Evolutionary conservation across 2,888 invertebrate genomes (phyloP).

Genomic region (Gymnoscelis rufifasciata): DNA sequence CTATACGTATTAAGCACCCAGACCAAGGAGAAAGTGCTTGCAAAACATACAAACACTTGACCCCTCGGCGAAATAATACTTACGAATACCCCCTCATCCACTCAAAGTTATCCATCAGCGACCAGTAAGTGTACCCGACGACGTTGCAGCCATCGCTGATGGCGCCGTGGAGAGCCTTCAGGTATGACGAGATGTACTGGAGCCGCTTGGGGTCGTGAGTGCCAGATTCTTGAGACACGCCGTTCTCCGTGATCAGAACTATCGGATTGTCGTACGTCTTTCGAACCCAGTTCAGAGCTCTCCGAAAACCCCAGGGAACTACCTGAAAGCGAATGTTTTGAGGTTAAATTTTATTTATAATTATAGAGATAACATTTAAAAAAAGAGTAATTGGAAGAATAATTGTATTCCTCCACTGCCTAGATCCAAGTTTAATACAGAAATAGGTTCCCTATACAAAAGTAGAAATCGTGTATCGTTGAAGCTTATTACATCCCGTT

Average conservation of each 20-base stretch:
- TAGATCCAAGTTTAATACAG: too few species aligned
- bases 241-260: slow-evolving; percentile 81
- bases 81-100: slow-evolving; percentile 87
- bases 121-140: slow-evolving; percentile 86
- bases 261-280: slow-evolving; percentile 78
- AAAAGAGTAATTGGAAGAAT: too few species aligned
- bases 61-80: too few species aligned
- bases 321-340: slow-evolving; percentile 52
- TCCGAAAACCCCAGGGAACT: slow-evolving; percentile 83
- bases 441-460: too few species aligned
- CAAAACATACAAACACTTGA: too few species aligned
- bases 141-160: slow-evolving; percentile 80
- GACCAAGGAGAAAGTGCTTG: too few species aligned
- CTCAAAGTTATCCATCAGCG: slow-evolving; percentile 89
- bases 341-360: background rate
- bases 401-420: too few species aligned
- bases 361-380: too few species aligned
- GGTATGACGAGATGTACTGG: slow-evolving; percentile 72
- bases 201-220: slow-evolving; percentile 70
- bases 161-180: slow-evolving; percentile 65
- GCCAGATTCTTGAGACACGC: slow-evolving; percentile 69
- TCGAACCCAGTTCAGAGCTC: slow-evolving; percentile 81
- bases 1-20: too few species aligned
- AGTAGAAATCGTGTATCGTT: too few species aligned
- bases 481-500: too few species aligned